Conservation (phyloP, 2,888 invertebrate species). For the Thymelicus acteon region DNA sequence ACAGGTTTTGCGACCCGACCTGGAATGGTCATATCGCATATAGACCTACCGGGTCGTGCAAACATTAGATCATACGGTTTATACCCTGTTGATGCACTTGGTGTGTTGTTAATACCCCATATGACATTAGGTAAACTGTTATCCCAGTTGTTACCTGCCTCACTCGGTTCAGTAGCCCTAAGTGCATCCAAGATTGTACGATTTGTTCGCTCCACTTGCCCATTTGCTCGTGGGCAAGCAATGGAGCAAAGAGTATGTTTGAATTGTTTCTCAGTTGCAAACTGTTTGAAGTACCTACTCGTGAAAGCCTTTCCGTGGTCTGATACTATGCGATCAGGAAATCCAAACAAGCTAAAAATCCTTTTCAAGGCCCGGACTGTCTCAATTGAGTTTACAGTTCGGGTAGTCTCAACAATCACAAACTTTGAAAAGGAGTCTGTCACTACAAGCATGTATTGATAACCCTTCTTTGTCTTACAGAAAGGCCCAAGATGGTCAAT, state of each 20-base stretch:
- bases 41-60: no score
- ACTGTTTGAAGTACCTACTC: constrained; percentile 44
- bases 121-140: constrained; percentile 42
- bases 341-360: constrained; percentile 37
- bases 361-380: constrained; percentile 34
- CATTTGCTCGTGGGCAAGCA: constrained; percentile 46
- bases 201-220: constrained; percentile 47
- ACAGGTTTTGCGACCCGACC: no score
- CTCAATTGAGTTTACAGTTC: constrained; percentile 43
- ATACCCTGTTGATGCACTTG: no score
- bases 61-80: no score
- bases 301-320: constrained; percentile 44
- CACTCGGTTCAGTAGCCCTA: constrained; percentile 42
- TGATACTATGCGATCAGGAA: constrained; percentile 35
- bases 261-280: constrained; percentile 43
- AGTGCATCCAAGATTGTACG: constrained; percentile 43
- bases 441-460: constrained; percentile 43
- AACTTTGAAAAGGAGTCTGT: constrained; percentile 23
- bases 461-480: constrained; percentile 37
- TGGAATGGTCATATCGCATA: no score
- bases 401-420: constrained; percentile 40
- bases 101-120: constrained; percentile 48
- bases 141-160: constrained; percentile 45
- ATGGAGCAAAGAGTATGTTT: constrained; percentile 41
- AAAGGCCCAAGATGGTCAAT: constrained; percentile 45